Evolutionary conservation across 2,113 vertebrate species (phyloP).

Genomic region (Nothobranchius furzeri): DNA sequence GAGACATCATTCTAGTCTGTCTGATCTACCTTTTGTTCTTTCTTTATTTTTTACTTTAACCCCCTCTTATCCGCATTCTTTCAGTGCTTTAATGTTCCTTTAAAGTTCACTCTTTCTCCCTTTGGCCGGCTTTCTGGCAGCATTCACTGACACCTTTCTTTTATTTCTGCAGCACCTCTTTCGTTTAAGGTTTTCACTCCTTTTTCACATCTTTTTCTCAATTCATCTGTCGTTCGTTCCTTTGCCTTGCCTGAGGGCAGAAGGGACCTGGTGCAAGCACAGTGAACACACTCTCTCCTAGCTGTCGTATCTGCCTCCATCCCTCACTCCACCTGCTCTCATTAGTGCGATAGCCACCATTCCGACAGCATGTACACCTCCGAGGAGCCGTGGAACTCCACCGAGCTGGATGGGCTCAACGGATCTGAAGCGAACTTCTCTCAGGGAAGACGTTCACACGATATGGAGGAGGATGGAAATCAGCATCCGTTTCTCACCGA

Average conservation of each 20-base stretch:
- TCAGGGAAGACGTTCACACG: constrained; percentile 9
- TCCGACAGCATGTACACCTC: constrained; percentile 51
- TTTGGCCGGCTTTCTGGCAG: neutral
- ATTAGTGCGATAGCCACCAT: neutral
- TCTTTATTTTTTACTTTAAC: neutral
- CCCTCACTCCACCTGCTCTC: constrained; percentile 3
- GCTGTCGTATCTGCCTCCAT: neutral
- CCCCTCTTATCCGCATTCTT: neutral
- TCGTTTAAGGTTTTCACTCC: neutral
- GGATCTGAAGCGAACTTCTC: constrained; percentile 65
- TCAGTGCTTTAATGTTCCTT: neutral
- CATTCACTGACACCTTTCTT: neutral
- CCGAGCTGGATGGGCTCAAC: constrained; percentile 67
- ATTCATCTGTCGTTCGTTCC: neutral
- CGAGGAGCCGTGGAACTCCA: constrained; percentile 69
- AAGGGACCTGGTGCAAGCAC: neutral
- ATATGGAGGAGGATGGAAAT: constrained; percentile 53
- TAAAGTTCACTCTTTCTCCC: neutral
- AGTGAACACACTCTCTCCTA: constrained; percentile 3
- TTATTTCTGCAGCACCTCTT: no score
- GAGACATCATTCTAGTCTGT: neutral
- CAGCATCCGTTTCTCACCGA: constrained; percentile 83
- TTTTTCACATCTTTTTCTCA: neutral
- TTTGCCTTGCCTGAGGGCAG: constrained; percentile 9
- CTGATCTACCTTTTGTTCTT: neutral